These are phyloP conservation scores for Paedocypris sp. DNA, from an alignment of 2,113 vertebrate genomes.

Conservation along the genomic window DNA sequence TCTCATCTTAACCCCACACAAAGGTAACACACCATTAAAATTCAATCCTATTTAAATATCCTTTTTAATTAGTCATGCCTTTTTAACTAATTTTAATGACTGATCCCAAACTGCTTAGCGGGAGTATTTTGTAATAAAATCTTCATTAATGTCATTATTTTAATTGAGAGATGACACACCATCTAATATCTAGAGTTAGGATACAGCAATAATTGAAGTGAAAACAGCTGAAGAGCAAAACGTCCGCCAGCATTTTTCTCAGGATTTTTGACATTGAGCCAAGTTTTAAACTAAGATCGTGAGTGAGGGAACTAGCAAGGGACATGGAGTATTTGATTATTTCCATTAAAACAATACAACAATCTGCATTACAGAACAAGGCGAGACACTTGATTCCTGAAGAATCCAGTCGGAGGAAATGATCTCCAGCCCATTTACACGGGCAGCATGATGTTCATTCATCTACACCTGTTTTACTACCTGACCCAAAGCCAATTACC, in stretches of 20 bases:
- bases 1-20: constrained; percentile 65
- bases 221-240: neutral
- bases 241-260: too few relatives aligned
- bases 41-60: constrained; percentile 68
- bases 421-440: constrained; percentile 55
- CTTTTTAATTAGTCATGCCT: constrained; percentile 72
- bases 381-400: too few relatives aligned
- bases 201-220: constrained; percentile 11
- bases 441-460: constrained; percentile 52
- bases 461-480: constrained; percentile 63
- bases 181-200: constrained; percentile 52
- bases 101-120: constrained; percentile 62
- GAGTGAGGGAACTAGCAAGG: too few relatives aligned
- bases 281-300: too few relatives aligned
- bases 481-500: constrained; percentile 67
- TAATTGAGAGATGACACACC: constrained; percentile 63
- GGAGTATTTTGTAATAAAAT: constrained; percentile 55
- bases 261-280: too few relatives aligned
- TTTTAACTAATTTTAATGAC: constrained; percentile 73
- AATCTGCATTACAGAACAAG: too few relatives aligned
- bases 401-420: constrained; percentile 23
- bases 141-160: constrained; percentile 60
- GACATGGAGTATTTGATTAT: too few relatives aligned
- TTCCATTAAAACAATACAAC: too few relatives aligned
- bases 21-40: constrained; percentile 71